A percentile compares a stretch with the other conserved stretches of the same genome.
Evolutionary conservation across 2,113 vertebrate species (phyloP).

Genomic region (Microtus montanus): DNA sequence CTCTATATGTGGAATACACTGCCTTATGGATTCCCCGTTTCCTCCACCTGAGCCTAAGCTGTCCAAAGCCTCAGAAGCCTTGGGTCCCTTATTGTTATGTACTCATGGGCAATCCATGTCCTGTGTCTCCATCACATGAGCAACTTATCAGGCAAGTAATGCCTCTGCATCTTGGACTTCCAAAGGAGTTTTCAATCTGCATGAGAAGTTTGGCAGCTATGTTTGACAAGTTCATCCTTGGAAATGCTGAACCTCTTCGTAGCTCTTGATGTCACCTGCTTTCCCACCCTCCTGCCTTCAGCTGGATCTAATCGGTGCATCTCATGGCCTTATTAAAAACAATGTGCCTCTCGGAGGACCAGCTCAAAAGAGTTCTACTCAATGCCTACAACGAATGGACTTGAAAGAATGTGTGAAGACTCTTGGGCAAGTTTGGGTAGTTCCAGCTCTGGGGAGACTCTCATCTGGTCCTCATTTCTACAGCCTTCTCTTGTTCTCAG

Average conservation of each 20-base stretch:
- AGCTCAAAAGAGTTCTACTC: background rate
- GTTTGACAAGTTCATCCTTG: background rate
- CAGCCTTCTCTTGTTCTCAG: too few species aligned
- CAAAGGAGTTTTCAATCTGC: background rate
- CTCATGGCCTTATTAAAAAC: background rate
- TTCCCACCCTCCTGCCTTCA: background rate
- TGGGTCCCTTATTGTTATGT: accelerated
- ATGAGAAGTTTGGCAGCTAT: background rate
- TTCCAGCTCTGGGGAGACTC: too few species aligned
- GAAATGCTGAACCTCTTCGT: background rate
- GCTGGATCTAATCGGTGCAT: background rate
- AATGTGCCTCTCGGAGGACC: background rate
- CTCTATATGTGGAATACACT: background rate
- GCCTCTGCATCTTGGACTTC: background rate
- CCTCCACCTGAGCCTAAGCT: background rate
- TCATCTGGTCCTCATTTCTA: background rate
- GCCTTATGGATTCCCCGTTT: background rate
- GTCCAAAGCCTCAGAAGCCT: background rate
- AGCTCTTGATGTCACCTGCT: background rate
- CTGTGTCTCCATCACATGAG: background rate
- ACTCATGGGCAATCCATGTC: background rate
- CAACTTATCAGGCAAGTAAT: background rate
- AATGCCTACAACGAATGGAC: background rate
- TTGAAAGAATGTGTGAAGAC: background rate
- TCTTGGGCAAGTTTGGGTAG: background rate